Percentiles rank a stretch among this genome's conserved stretches.
These are phyloP conservation scores for Phymastichus coffea DNA, from an alignment of 1,140 invertebrate genomes.

Conservation along the genomic window DNA sequence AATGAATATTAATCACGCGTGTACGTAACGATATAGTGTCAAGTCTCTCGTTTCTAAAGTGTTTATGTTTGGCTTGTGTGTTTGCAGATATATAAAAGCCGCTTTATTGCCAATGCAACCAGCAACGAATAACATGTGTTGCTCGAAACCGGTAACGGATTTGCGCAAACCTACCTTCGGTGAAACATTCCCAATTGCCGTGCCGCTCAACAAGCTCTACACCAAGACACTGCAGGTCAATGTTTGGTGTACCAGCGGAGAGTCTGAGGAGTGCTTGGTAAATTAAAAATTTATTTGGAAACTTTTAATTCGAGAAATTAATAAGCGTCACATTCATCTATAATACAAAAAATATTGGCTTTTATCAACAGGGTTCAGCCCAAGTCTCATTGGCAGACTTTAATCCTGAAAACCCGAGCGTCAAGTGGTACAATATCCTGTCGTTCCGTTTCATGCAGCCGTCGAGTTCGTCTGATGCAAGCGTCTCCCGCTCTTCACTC, in stretches of 20 bases:
- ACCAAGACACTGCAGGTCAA: slow-evolving; percentile 89
- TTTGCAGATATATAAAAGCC: slow-evolving; percentile 80
- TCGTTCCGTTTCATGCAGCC: slow-evolving; percentile 83
- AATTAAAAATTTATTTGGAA: too few relatives aligned
- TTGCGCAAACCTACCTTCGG: slow-evolving; percentile 77
- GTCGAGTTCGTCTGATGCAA: slow-evolving; percentile 45
- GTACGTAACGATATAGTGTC: too few relatives aligned
- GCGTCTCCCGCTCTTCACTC: slow-evolving; percentile 26
- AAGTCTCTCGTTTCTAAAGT: too few relatives aligned
- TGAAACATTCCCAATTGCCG: slow-evolving; percentile 75
- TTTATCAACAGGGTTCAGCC: slow-evolving; percentile 86
- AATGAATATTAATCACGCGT: too few relatives aligned
- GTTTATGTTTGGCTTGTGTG: too few relatives aligned
- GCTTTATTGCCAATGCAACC: slow-evolving; percentile 71
- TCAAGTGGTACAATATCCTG: slow-evolving; percentile 94
- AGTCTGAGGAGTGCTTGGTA: slow-evolving; percentile 82
- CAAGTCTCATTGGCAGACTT: slow-evolving; percentile 96
- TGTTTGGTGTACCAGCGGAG: slow-evolving; percentile 69
- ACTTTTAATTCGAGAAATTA: too few relatives aligned
- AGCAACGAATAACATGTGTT: slow-evolving; percentile 64
- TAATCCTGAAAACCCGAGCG: slow-evolving; percentile 74
- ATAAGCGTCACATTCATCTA: too few relatives aligned
- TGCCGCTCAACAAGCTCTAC: slow-evolving; percentile 73
- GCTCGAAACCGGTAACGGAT: slow-evolving; percentile 73
- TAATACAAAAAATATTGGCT: too few relatives aligned